phyloP scores from a whole-genome alignment of 1,140 invertebrate genomes.

The Drosophila nigrodunni region DNA sequence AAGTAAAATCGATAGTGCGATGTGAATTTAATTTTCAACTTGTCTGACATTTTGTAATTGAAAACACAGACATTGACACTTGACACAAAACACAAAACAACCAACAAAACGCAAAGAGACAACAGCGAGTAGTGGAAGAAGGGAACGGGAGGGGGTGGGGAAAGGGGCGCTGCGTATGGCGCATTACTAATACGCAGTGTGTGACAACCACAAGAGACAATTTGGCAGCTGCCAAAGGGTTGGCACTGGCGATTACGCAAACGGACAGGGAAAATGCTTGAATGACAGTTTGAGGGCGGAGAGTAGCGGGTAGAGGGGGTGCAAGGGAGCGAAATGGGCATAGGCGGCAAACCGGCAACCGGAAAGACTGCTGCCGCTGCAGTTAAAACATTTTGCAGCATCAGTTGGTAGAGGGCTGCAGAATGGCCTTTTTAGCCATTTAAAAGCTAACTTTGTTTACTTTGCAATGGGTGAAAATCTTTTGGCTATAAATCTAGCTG shows the following conservation, averaged over 20 bases:
- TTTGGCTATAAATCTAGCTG: too few species aligned
- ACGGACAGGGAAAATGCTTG: neutral
- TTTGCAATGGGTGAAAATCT: too few species aligned
- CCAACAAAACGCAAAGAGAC: conserved; percentile 4
- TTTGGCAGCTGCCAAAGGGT: conserved; percentile 81
- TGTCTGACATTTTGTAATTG: conserved; percentile 80
- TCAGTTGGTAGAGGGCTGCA: conserved; percentile 33
- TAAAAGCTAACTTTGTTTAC: too few species aligned
- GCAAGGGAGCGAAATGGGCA: conserved; percentile 15
- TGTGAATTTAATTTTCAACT: conserved; percentile 81
- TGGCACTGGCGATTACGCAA: conserved; percentile 41
- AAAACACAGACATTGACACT: conserved; percentile 81
- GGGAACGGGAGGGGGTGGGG: too few species aligned
- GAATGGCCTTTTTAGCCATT: neutral
- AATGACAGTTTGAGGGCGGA: neutral
- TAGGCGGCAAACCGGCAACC: conserved; percentile 59
- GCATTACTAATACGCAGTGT: conserved; percentile 82
- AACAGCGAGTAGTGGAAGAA: neutral
- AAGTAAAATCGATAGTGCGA: conserved; percentile 47
- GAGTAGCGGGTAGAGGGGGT: neutral
- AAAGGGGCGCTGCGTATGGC: conserved; percentile 59
- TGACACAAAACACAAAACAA: conserved; percentile 74
- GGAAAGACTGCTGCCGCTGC: conserved; percentile 65
- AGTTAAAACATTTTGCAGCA: conserved; percentile 73
- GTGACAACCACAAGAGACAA: conserved; percentile 82